Conservation (phyloP, 2,797 vertebrate species). For the Sebastes elongatus region DNA sequence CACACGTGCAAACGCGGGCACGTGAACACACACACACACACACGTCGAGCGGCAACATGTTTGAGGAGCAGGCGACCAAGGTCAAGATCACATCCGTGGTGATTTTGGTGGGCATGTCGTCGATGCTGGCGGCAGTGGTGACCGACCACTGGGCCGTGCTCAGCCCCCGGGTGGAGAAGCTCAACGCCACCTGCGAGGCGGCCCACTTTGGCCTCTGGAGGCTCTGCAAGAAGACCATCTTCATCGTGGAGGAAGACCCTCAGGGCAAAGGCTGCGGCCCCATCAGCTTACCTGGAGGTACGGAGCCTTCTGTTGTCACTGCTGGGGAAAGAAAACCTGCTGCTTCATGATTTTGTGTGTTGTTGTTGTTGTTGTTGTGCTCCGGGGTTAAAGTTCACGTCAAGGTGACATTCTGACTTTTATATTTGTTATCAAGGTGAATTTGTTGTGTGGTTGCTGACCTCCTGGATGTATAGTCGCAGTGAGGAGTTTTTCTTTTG, state of each 20-base stretch:
- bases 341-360: background rate
- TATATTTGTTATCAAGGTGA: background rate
- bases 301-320: slow-evolving; percentile 9
- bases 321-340: background rate
- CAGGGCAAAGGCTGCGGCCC: slow-evolving; percentile 85
- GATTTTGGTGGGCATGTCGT: slow-evolving; percentile 87
- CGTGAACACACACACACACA: background rate
- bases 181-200: slow-evolving; percentile 89
- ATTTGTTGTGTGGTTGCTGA: background rate
- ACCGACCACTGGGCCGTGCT: slow-evolving; percentile 97
- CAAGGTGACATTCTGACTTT: background rate
- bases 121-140: slow-evolving; percentile 90
- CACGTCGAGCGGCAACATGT: slow-evolving; percentile 75
- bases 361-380: background rate
- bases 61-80: slow-evolving; percentile 86
- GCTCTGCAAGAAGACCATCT: slow-evolving; percentile 90
- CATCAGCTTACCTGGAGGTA: slow-evolving; percentile 93
- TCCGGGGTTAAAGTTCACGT: background rate
- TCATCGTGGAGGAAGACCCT: slow-evolving; percentile 78
- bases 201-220: slow-evolving; percentile 97
- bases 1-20: background rate
- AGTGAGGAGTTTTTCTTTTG: background rate
- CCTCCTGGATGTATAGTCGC: background rate
- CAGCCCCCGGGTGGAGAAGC: slow-evolving; percentile 86
- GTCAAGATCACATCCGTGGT: slow-evolving; percentile 88